Evolutionary conservation across 2,113 vertebrate species (phyloP).

Genomic region (Dunckerocampus dactyliophorus): DNA sequence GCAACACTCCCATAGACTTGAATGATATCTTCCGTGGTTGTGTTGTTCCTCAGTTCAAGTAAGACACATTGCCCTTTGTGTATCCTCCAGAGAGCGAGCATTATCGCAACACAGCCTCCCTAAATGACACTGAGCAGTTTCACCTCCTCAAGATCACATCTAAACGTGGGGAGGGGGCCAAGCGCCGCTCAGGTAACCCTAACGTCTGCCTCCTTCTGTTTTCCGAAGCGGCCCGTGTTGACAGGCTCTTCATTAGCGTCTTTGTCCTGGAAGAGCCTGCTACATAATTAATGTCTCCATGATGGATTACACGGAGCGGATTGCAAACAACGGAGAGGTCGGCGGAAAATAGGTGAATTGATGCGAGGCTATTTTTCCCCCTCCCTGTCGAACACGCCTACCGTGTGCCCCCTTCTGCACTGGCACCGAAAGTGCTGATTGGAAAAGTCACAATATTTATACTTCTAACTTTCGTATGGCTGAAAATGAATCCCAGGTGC

Average conservation of each 20-base stretch:
- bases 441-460: constrained; percentile 67
- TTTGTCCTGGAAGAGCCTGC: constrained; percentile 68
- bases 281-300: constrained; percentile 75
- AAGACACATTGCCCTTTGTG: not conserved
- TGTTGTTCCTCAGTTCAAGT: not conserved
- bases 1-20: too few relatives aligned
- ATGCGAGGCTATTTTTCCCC: constrained; percentile 42
- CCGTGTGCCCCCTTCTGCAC: constrained; percentile 37
- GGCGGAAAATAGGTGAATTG: constrained; percentile 50
- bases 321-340: constrained; percentile 61
- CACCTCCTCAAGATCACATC: constrained; percentile 28
- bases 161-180: not conserved
- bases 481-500: constrained; percentile 37
- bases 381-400: constrained; percentile 40
- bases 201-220: constrained; percentile 42
- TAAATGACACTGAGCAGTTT: not conserved
- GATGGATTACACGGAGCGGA: constrained; percentile 66
- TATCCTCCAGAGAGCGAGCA: constrained; percentile 16
- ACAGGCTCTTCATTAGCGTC: constrained; percentile 71
- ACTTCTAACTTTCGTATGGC: constrained; percentile 27
- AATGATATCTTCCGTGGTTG: not conserved
- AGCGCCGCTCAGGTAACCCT: constrained; percentile 19
- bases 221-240: constrained; percentile 45
- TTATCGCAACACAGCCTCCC: constrained; percentile 1
- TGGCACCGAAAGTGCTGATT: constrained; percentile 52